Base-by-base conservation (phyloP, 2,113 vertebrate species). In the Haliaeetus leucogaster region DNA sequence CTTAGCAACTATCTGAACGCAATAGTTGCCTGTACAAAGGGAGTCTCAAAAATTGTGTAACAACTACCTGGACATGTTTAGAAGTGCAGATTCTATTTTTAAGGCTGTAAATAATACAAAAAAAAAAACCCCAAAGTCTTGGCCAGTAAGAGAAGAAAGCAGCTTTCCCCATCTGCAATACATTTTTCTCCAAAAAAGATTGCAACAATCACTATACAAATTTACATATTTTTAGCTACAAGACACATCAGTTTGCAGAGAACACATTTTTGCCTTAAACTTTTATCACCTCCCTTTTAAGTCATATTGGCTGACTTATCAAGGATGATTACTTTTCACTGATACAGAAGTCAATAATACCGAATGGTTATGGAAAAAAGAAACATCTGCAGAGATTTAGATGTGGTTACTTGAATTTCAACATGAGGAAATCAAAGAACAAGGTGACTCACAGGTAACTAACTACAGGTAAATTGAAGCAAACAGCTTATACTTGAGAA, bases 261-360 rank as follows among this genome's bases (percentile, higher is more conserved):
- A 88, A 94, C 10, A 62, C 47, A 55, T 81, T 96, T 94, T 80
- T 95, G 21, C 70, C 88, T 70, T 56, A 72, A 86, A 84, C 18
- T 27, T 79, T 78, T 85, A 81, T 76, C 48, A 74, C 30, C 26
- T 77, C 43, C 32, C 32, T 97, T 95, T 94, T 62, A 27, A 76
- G 27, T 82, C 71, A 47, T 47, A 77, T 40, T 92, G 68, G 42
- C 16, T 96, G 86, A 89, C 73, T 15, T 89, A 84, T 65, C 21
- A 89, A 86, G 61, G 48, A 38, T 90, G 18, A 86, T 85, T 96
- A 89, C 42, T 96, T 90, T 93, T 96, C 76, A 87, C 48, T 67
- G 11, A 65, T 82, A 68, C 48, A 84, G 82, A 96, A 92, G 55
- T 93, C 82, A 71, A 15, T 34, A 61, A 11, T 65, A 34, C 55